Evolutionary conservation across 2,113 vertebrate genomes (phyloP).

Genomic region (Rhinoderma darwinii): DNA sequence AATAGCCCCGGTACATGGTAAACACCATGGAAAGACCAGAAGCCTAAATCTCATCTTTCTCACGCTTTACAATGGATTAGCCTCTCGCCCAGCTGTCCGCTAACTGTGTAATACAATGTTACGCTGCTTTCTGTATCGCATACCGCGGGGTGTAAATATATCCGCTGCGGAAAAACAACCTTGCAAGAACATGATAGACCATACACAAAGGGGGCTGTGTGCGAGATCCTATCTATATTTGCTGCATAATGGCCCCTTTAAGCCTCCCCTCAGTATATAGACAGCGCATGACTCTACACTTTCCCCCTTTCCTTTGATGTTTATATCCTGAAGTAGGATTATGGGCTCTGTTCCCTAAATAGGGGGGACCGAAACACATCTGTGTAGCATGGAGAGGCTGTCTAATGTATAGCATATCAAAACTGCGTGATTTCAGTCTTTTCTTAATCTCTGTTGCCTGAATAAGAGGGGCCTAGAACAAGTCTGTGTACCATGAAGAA

Average conservation of each 20-base stretch:
- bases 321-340: too few relatives aligned
- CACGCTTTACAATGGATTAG: constrained; percentile 72
- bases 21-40: constrained; percentile 67
- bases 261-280: too few relatives aligned
- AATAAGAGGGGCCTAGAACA: too few relatives aligned
- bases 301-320: not conserved
- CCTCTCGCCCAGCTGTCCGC: constrained; percentile 71
- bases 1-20: constrained; percentile 73
- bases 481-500: not conserved
- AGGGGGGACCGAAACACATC: too few relatives aligned
- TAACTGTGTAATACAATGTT: constrained; percentile 67
- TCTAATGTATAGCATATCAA: too few relatives aligned
- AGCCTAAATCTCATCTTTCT: constrained; percentile 67
- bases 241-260: not conserved
- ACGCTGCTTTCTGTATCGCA: constrained; percentile 14
- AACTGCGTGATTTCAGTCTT: too few relatives aligned
- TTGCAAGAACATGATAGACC: not conserved
- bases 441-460: too few relatives aligned
- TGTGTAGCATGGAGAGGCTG: too few relatives aligned
- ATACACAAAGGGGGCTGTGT: not conserved
- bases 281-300: not conserved
- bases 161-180: not conserved
- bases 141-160: not conserved
- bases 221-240: not conserved
- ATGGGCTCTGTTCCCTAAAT: too few relatives aligned